Percentiles rank a stretch among this genome's conserved stretches.
Evolutionary conservation across 2,113 vertebrate species (phyloP).

Genomic region (Aegithalos caudatus): DNA sequence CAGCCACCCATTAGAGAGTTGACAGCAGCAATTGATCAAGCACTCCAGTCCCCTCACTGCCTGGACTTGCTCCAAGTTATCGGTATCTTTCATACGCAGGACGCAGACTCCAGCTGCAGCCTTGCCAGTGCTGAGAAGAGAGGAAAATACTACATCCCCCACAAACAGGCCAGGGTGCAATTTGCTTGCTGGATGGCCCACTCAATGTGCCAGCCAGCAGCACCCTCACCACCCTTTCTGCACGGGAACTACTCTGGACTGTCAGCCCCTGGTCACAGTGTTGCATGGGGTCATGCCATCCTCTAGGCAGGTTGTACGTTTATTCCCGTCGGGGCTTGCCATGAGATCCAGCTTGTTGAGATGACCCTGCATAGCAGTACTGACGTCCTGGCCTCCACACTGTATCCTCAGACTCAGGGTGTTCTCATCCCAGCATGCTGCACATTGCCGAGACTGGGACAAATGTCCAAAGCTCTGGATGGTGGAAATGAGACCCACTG

Average conservation of each 20-base stretch:
- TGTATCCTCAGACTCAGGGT: not conserved
- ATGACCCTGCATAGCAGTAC: rapidly evolving
- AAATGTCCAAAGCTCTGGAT: not conserved
- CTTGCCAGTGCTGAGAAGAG: not conserved
- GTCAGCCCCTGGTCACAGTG: not conserved
- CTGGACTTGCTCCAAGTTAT: not conserved
- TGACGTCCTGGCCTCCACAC: not conserved
- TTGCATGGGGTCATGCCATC: rapidly evolving
- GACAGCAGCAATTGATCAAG: not conserved
- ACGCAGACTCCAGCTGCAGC: not conserved
- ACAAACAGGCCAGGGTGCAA: rapidly evolving
- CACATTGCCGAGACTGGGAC: not conserved
- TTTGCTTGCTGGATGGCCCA: not conserved
- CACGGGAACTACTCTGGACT: rapidly evolving
- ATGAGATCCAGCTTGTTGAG: not conserved
- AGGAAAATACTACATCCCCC: rapidly evolving
- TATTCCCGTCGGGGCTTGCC: not conserved
- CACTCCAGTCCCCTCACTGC: not conserved
- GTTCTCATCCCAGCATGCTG: not conserved
- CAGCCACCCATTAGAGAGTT: not conserved
- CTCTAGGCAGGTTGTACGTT: not conserved
- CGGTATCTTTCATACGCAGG: rapidly evolving
- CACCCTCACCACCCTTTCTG: not conserved
- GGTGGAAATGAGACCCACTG: not conserved
- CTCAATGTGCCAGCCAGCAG: rapidly evolving